phyloP scores from a whole-genome alignment of 1,140 invertebrate species.

The Zophobas atratus region DNA sequence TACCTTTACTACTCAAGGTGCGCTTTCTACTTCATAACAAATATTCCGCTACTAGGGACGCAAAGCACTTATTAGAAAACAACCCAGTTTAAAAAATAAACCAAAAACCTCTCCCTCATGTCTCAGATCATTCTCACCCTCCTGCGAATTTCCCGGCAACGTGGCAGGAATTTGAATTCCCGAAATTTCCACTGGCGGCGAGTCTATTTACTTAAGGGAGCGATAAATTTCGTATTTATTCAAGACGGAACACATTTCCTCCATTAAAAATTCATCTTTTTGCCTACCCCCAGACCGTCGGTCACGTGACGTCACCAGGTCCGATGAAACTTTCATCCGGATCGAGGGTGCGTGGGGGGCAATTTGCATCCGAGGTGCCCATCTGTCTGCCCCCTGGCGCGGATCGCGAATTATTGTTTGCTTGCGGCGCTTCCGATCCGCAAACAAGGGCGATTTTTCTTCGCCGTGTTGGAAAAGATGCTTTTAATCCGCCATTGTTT shows the following conservation, averaged over 20 bases:
- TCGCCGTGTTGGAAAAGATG: not conserved
- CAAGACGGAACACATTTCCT: slow-evolving; percentile 27
- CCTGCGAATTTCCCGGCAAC: slow-evolving; percentile 12
- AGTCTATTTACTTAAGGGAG: slow-evolving; percentile 39
- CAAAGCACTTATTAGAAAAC: too few relatives aligned
- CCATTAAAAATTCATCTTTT: slow-evolving; percentile 3
- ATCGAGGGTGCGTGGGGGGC: too few relatives aligned
- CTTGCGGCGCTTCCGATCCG: not conserved
- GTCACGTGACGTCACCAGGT: too few relatives aligned
- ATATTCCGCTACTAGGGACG: too few relatives aligned
- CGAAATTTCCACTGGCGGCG: slow-evolving; percentile 10
- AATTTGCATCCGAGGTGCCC: not conserved
- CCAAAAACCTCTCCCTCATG: too few relatives aligned
- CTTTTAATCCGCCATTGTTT: slow-evolving; percentile 2
- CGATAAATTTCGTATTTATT: slow-evolving; percentile 41
- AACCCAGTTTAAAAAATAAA: too few relatives aligned
- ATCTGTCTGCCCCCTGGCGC: not conserved
- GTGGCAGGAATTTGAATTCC: slow-evolving; percentile 13
- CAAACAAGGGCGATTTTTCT: not conserved
- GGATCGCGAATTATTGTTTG: slow-evolving; percentile 2
- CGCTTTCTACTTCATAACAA: too few relatives aligned
- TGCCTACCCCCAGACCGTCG: too few relatives aligned
- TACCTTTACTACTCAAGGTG: too few relatives aligned
- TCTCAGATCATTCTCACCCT: too few relatives aligned
- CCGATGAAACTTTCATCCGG: too few relatives aligned